Conservation (phyloP, 2,113 vertebrate species). For the Malurus alboscapulatus region DNA sequence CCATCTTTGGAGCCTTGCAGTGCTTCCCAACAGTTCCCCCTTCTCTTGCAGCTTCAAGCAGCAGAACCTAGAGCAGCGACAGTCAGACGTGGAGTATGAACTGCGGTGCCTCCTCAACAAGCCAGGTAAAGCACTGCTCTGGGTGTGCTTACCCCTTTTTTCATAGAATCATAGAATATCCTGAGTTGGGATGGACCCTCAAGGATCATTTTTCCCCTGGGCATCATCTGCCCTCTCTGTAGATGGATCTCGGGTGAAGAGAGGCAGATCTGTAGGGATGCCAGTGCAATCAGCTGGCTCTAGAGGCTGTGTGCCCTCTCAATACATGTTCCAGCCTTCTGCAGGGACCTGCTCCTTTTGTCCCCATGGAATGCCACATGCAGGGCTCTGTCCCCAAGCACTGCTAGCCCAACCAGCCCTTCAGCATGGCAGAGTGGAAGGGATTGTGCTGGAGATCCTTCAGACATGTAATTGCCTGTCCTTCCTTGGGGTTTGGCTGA, state of each 20-base stretch:
- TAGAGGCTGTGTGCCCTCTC: neutral
- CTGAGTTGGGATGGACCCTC: neutral
- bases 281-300: neutral
- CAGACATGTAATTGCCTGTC: neutral
- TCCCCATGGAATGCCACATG: neutral
- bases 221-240: neutral
- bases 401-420: neutral
- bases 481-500: neutral
- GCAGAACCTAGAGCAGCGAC: constrained; percentile 88
- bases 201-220: neutral
- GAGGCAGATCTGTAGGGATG: neutral
- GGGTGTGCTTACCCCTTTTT: neutral
- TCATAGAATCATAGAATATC: neutral
- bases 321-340: neutral
- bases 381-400: neutral
- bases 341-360: neutral
- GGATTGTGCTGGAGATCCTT: neutral
- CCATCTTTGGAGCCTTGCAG: neutral
- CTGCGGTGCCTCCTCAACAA: constrained; percentile 91
- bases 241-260: neutral
- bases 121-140: constrained; percentile 75
- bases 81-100: constrained; percentile 89
- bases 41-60: constrained; percentile 82
- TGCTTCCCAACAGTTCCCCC: neutral
- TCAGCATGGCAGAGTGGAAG: neutral